A percentile compares a stretch with the other conserved stretches of the same genome.
phyloP scores from a whole-genome alignment of 2,113 vertebrate genomes.

The Eupsittula cactorum region DNA sequence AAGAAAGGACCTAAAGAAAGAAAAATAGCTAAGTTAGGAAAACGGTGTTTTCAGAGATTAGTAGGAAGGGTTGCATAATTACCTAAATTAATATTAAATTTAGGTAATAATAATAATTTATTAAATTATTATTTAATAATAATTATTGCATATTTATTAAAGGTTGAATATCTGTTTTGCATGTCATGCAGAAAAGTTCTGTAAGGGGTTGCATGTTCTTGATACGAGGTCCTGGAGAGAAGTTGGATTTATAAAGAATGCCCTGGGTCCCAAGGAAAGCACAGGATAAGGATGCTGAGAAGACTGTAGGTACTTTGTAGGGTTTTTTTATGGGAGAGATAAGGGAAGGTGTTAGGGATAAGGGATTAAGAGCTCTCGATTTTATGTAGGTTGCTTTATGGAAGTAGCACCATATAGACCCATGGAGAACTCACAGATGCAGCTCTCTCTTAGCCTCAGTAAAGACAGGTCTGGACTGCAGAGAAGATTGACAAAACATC shows the following conservation, averaged over 20 bases:
- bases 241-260: neutral
- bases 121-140: neutral
- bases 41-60: neutral
- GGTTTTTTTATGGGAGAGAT: neutral
- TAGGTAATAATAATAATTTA: neutral
- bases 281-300: neutral
- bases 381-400: neutral
- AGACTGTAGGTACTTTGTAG: neutral
- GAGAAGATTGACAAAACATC: neutral
- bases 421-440: neutral
- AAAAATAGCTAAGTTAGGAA: neutral
- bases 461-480: neutral
- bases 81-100: neutral
- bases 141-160: neutral
- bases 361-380: neutral
- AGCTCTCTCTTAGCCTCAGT: neutral
- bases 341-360: neutral
- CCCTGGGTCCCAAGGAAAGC: neutral
- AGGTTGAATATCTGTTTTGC: neutral
- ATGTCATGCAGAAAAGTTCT: neutral
- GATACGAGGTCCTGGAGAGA: neutral
- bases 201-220: neutral
- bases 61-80: neutral
- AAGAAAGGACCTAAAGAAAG: neutral
- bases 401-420: neutral